phyloP scores from a whole-genome alignment of 1,140 invertebrate genomes.

The Rhopalosiphum padi region DNA sequence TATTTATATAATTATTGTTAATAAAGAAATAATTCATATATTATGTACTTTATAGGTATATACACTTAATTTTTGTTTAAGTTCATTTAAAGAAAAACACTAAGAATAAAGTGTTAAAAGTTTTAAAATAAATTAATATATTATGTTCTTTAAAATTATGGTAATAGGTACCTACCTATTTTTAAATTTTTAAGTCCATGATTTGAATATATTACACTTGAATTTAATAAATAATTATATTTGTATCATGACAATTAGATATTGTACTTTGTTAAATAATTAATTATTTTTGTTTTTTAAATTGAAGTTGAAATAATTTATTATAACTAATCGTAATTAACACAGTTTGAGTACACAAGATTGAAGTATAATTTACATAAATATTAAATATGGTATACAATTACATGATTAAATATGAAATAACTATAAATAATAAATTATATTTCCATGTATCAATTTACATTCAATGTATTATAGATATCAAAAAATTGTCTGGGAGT shows the following conservation, averaged over 20 bases:
- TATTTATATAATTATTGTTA: not conserved
- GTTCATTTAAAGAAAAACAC: too few species aligned
- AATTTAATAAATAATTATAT: too few species aligned
- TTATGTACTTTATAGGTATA: not conserved
- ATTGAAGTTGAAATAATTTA: not conserved
- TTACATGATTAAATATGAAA: not conserved
- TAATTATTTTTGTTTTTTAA: not conserved
- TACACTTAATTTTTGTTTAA: too few species aligned
- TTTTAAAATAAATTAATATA: not conserved
- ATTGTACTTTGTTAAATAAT: not conserved
- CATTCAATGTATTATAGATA: not conserved
- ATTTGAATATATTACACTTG: too few species aligned
- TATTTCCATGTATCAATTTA: not conserved
- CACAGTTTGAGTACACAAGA: not conserved
- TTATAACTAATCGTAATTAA: not conserved
- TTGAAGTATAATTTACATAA: slow-evolving; percentile 6
- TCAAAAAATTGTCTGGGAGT: not conserved
- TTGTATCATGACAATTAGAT: not conserved
- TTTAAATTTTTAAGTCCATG: too few species aligned
- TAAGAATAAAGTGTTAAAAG: not conserved
- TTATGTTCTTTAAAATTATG: not conserved
- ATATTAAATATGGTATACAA: slow-evolving; percentile 3
- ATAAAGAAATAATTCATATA: not conserved
- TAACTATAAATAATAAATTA: not conserved
- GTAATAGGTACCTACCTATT: too few species aligned